A percentile compares a stretch with the other conserved stretches of the same genome.
Conservation (phyloP, 2,888 invertebrate genomes). For the Gibbula magus region DNA sequence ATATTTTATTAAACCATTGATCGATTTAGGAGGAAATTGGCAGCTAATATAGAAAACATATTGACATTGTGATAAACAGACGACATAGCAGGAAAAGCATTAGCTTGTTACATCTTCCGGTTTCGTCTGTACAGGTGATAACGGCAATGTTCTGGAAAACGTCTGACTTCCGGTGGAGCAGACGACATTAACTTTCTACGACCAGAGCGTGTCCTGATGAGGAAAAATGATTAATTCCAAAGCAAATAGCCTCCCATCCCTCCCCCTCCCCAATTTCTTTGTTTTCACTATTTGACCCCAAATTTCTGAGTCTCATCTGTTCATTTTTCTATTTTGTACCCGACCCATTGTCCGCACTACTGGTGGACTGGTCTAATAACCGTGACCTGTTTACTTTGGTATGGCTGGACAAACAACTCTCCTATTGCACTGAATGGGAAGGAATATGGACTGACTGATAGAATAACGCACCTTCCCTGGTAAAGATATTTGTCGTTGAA, state of each 20-base stretch:
- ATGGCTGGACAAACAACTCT: constrained; percentile 29
- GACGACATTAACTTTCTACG: background rate
- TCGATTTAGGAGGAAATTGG: no score
- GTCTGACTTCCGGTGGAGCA: background rate
- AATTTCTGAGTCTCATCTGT: background rate
- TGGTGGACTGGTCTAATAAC: constrained; percentile 26
- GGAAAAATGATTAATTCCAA: background rate
- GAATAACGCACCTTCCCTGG: no score
- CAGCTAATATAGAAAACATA: no score
- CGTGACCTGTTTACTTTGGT: constrained; percentile 29
- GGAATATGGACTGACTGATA: constrained; percentile 2
- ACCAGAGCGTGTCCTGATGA: background rate
- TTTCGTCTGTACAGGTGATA: no score
- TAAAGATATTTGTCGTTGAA: no score
- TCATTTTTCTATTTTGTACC: background rate
- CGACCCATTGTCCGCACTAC: background rate
- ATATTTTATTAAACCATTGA: no score
- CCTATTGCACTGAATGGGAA: background rate
- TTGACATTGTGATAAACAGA: no score
- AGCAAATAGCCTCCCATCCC: background rate
- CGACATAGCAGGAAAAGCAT: no score
- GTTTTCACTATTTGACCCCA: constrained; percentile 20
- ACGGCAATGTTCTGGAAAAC: no score
- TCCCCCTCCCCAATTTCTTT: background rate
- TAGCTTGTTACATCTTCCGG: no score